phyloP scores from a whole-genome alignment of 2,888 invertebrate species.

The Plemyria rubiginata region DNA sequence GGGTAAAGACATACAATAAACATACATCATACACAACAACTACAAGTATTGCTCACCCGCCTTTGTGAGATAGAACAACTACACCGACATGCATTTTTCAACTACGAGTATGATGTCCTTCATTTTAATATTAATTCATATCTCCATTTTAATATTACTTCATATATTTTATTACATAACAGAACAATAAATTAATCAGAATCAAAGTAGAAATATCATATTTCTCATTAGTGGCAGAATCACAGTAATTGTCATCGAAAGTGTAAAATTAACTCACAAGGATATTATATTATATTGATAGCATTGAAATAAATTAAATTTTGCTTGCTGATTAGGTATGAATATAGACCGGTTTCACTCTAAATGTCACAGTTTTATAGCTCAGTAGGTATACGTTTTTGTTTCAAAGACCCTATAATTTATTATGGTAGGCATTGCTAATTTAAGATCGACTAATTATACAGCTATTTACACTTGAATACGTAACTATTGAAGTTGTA shows the following conservation, averaged over 20 bases:
- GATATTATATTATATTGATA: neutral
- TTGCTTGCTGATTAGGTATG: neutral
- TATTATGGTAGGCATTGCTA: neutral
- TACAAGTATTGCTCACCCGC: no score
- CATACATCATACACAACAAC: no score
- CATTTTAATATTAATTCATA: no score
- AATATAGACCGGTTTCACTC: slow-evolving; percentile 1
- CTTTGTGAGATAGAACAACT: no score
- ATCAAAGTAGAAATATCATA: neutral
- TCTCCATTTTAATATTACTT: no score
- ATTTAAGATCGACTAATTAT: neutral
- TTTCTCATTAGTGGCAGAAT: neutral
- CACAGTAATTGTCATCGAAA: neutral
- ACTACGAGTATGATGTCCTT: no score
- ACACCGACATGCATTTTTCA: no score
- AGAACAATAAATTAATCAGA: neutral
- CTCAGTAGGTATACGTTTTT: neutral
- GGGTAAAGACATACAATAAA: no score
- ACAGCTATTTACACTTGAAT: no score
- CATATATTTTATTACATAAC: neutral
- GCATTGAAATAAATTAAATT: neutral
- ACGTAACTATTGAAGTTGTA: no score
- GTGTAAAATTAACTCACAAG: neutral
- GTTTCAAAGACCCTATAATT: slow-evolving; percentile 2
- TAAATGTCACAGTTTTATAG: slow-evolving; percentile 19